Evolutionary conservation across 2,113 vertebrate genomes (phyloP).

Genomic region (Ochotona curzoniae): DNA sequence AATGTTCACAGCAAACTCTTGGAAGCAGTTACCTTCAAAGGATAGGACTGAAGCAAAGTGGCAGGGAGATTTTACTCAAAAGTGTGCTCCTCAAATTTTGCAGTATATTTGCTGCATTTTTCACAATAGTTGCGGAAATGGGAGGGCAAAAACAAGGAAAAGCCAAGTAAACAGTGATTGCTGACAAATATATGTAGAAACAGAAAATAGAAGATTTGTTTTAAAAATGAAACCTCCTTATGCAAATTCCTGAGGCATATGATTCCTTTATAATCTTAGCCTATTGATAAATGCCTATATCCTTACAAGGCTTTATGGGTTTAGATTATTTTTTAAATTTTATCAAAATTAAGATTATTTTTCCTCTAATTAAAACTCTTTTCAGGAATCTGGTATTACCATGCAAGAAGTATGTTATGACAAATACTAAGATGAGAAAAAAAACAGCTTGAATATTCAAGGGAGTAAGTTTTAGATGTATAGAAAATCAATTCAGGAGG

Average conservation of each 20-base stretch:
- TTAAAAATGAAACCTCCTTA: background rate
- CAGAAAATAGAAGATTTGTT: background rate
- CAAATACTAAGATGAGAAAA: background rate
- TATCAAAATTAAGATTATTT: background rate
- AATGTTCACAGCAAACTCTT: background rate
- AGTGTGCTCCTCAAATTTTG: background rate
- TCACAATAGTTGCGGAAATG: background rate
- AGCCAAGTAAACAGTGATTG: background rate
- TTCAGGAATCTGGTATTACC: background rate
- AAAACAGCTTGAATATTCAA: background rate
- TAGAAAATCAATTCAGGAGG: background rate
- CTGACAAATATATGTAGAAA: background rate
- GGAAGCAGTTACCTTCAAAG: background rate
- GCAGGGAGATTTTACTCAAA: background rate
- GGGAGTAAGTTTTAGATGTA: background rate
- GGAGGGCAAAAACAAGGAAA: background rate
- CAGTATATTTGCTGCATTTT: constrained; percentile 3
- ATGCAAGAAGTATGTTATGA: background rate
- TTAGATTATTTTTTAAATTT: background rate
- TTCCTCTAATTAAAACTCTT: background rate
- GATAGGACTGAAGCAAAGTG: background rate
- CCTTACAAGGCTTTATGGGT: background rate
- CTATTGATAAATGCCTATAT: background rate
- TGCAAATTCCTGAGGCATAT: background rate
- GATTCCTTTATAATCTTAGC: background rate